These are phyloP conservation scores for Chrysolina americana DNA, from an alignment of 2,888 invertebrate species.

Conservation along the genomic window DNA sequence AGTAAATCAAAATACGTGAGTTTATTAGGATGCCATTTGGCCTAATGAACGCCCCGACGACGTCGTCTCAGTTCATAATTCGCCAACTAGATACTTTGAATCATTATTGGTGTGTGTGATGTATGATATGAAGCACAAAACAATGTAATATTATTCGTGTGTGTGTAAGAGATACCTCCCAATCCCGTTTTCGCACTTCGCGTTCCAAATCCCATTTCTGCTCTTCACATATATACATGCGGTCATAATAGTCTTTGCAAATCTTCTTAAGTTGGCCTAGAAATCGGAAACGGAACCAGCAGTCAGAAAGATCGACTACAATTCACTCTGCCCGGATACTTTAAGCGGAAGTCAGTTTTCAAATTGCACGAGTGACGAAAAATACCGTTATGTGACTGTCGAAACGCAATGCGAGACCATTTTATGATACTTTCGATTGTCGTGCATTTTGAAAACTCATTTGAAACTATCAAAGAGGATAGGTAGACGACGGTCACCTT, in stretches of 20 bases:
- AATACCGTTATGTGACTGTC: not conserved
- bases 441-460: conserved; percentile 29
- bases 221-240: conserved; percentile 97
- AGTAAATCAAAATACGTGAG: not conserved
- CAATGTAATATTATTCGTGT: conserved; percentile 47
- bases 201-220: conserved; percentile 99
- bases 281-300: conserved; percentile 71
- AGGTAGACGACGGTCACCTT: conserved; percentile 33
- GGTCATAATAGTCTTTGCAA: conserved; percentile 96
- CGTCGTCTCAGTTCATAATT: conserved; percentile 34
- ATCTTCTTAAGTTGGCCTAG: conserved; percentile 92
- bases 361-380: conserved; percentile 16
- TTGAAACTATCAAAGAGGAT: conserved; percentile 34
- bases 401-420: no score
- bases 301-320: conserved; percentile 59
- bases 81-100: conserved; percentile 31
- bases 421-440: no score
- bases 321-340: conserved; percentile 36
- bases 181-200: conserved; percentile 99
- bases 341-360: conserved; percentile 22
- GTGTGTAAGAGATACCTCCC: conserved; percentile 85
- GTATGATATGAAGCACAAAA: conserved; percentile 62
- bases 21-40: not conserved
- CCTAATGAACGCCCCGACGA: not conserved
- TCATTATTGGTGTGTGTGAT: conserved; percentile 38